Percentiles rank a stretch among this genome's conserved stretches.
These are phyloP conservation scores for Octodonta nipae DNA, from an alignment of 2,888 invertebrate species.

Conservation along the genomic window DNA sequence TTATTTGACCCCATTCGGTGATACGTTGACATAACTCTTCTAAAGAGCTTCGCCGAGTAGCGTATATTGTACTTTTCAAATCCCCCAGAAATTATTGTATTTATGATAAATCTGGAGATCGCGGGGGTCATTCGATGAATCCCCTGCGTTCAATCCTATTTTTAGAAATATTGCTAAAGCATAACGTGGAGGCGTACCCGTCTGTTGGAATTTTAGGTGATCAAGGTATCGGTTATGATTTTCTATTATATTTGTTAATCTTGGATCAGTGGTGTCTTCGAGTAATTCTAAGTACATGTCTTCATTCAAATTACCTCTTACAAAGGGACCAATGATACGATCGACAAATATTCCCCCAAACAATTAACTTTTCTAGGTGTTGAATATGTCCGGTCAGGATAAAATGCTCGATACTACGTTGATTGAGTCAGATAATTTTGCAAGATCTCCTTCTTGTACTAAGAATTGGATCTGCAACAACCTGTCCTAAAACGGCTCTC, in stretches of 20 bases:
- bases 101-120: not conserved
- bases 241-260: conserved; percentile 4
- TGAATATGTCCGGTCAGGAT: conserved; percentile 9
- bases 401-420: conserved; percentile 3
- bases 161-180: not conserved
- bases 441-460: conserved; percentile 11
- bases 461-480: conserved; percentile 9
- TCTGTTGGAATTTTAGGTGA: not conserved
- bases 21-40: not conserved
- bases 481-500: conserved; percentile 12
- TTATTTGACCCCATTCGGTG: not conserved
- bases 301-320: not conserved
- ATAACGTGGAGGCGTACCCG: too few relatives aligned
- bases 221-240: not conserved
- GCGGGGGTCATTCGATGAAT: not conserved
- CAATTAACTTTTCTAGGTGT: conserved; percentile 8
- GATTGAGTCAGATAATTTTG: conserved; percentile 3
- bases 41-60: not conserved
- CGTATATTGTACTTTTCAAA: not conserved
- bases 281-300: conserved; percentile 4
- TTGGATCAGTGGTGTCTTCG: conserved; percentile 3
- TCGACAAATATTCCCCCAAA: conserved; percentile 7
- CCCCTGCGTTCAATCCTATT: not conserved
- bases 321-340: conserved; percentile 3
- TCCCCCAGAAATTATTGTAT: not conserved